A percentile compares a stretch with the other conserved stretches of the same genome.
phyloP scores from a whole-genome alignment of 2,888 invertebrate species.

The Agriotes lineatus region DNA sequence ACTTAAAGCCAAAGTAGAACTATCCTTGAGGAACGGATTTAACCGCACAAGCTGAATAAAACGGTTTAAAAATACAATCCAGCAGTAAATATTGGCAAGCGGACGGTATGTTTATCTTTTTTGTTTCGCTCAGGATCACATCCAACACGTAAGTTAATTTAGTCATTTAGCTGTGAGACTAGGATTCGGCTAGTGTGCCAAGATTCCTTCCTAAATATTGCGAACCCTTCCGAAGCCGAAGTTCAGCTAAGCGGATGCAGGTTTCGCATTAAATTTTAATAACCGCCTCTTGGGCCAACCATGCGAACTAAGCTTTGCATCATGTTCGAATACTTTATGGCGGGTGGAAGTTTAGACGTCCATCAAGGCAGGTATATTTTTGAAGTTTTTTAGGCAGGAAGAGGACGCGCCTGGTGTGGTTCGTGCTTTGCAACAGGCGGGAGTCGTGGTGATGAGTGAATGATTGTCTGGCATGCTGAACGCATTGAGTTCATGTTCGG shows the following conservation, averaged over 20 bases:
- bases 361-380: background rate
- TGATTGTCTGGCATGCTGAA: background rate
- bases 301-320: background rate
- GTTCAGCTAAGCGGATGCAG: background rate
- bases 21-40: background rate
- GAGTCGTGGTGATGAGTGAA: background rate
- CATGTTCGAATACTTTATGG: background rate
- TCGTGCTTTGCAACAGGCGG: background rate
- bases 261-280: slow-evolving; percentile 8
- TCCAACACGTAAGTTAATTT: slow-evolving; percentile 9
- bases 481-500: background rate
- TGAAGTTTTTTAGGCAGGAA: background rate
- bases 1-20: too few species aligned
- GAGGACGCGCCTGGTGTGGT: background rate
- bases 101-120: background rate
- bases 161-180: slow-evolving; percentile 16
- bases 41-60: background rate
- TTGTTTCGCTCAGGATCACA: background rate
- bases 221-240: background rate
- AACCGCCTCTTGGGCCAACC: background rate
- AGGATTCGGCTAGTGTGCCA: slow-evolving; percentile 7
- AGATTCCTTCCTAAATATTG: slow-evolving; percentile 11
- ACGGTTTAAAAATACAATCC: slow-evolving; percentile 4
- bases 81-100: slow-evolving; percentile 8
- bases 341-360: background rate